Evolutionary conservation across 2,113 vertebrate species (phyloP).

Genomic region (Hyperopisus bebe): DNA sequence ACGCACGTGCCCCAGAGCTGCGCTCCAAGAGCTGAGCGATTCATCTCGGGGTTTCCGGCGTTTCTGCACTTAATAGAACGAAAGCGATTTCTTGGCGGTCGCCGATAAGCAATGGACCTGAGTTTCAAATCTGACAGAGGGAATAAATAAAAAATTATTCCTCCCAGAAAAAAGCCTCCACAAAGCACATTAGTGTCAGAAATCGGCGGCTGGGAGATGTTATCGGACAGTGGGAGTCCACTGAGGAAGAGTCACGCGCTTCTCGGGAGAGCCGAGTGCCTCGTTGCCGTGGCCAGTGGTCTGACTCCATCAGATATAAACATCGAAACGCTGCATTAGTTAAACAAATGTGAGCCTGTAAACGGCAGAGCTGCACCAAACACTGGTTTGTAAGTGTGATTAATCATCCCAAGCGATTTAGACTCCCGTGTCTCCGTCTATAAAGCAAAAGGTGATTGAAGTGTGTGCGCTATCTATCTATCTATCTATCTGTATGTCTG

Average conservation of each 20-base stretch:
- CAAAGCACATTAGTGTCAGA: conserved; percentile 3
- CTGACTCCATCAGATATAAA: not conserved
- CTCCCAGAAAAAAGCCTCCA: not conserved
- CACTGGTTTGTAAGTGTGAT: not conserved
- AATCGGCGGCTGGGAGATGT: not conserved
- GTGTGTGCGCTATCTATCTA: not conserved
- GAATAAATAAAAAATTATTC: conserved; percentile 4
- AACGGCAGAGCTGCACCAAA: not conserved
- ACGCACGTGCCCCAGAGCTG: not conserved
- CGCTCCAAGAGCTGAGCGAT: not conserved
- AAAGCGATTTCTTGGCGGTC: conserved; percentile 10
- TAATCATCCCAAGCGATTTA: not conserved
- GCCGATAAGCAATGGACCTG: conserved; percentile 7
- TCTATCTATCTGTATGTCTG: not conserved
- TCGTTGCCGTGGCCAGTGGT: not conserved
- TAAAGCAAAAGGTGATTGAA: not conserved
- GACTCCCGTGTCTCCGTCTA: not conserved
- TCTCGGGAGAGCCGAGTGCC: no score
- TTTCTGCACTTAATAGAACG: conserved; percentile 4
- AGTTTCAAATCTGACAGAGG: not conserved
- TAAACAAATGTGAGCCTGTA: not conserved
- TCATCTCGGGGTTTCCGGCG: conserved; percentile 8
- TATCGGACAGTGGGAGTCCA: not conserved
- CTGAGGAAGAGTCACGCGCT: not conserved
- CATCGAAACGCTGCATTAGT: not conserved